A percentile compares a stretch with the other conserved stretches of the same genome.
Evolutionary conservation across 2,888 invertebrate genomes (phyloP).

Genomic region (Lasioglossum vierecki): DNA sequence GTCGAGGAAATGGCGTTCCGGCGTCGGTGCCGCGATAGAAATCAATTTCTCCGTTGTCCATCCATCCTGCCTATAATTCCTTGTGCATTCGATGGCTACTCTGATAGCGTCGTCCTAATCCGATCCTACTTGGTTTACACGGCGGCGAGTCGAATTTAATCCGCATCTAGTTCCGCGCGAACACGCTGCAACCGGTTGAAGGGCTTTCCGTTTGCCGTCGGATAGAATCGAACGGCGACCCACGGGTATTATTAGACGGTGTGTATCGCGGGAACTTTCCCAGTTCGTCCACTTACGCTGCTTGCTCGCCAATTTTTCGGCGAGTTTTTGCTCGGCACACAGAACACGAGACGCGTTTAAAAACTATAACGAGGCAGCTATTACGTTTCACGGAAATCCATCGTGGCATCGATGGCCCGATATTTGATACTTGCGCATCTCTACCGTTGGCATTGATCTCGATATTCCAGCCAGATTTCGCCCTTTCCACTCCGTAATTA

Average conservation of each 20-base stretch:
- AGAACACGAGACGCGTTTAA: background rate
- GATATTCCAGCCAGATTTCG: background rate
- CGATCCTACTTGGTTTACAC: conserved; percentile 70
- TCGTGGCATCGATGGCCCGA: background rate
- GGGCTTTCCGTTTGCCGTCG: conserved; percentile 2
- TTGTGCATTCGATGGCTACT: conserved; percentile 49
- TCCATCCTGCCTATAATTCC: conserved; percentile 48
- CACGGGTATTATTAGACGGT: conserved; percentile 4
- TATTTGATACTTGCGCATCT: background rate
- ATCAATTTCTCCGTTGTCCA: conserved; percentile 46
- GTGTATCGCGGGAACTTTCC: conserved; percentile 35
- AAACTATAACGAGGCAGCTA: background rate
- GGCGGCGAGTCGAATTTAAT: conserved; percentile 64
- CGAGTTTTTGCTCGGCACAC: background rate
- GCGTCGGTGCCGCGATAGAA: conserved; percentile 17
- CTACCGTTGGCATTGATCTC: background rate
- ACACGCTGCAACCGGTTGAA: conserved; percentile 26
- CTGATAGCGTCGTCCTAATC: conserved; percentile 61
- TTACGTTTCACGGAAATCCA: background rate
- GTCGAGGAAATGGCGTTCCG: conserved; percentile 38
- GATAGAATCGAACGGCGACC: conserved; percentile 26
- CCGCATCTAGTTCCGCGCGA: conserved; percentile 52
- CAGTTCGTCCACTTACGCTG: conserved; percentile 20
- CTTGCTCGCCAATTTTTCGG: background rate
- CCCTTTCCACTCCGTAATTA: too few species aligned